Conservation (phyloP, 2,113 vertebrate genomes). For the Isurus oxyrinchus region DNA sequence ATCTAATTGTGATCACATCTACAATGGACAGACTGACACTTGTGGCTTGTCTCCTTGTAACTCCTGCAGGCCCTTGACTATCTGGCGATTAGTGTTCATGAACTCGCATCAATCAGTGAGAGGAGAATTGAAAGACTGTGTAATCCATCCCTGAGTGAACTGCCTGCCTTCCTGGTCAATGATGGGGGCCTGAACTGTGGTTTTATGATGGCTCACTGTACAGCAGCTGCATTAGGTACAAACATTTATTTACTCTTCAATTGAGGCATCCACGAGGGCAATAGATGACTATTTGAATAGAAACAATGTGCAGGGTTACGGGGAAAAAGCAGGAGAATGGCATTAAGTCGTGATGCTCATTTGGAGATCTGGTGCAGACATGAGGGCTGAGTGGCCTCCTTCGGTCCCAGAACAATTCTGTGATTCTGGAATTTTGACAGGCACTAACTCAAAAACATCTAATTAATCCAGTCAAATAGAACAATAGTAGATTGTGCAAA, state of each 20-base stretch:
- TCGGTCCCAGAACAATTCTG: too few species aligned
- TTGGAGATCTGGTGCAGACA: too few species aligned
- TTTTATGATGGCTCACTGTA: constrained; percentile 39
- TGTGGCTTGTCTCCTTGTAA: neutral
- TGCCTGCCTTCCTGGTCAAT: constrained; percentile 38
- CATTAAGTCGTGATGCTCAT: too few species aligned
- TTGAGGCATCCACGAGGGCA: too few species aligned
- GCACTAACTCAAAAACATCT: neutral
- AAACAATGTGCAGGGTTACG: too few species aligned
- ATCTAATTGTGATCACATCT: neutral
- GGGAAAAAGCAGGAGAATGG: too few species aligned
- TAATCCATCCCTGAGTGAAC: constrained; percentile 35
- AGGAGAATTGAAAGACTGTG: constrained; percentile 36
- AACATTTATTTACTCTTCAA: neutral
- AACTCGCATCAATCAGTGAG: constrained; percentile 39
- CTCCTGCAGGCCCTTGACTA: constrained; percentile 35
- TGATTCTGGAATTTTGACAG: neutral
- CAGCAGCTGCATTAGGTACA: constrained; percentile 37
- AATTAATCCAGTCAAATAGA: constrained; percentile 41
- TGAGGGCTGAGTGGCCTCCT: too few species aligned
- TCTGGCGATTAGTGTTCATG: constrained; percentile 38
- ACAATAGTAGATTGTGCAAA: neutral
- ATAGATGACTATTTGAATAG: too few species aligned
- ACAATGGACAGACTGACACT: neutral
- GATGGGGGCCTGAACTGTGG: constrained; percentile 36